These are phyloP conservation scores for Brachionus rotundiformis DNA, from an alignment of 1,140 invertebrate species.

Conservation along the genomic window DNA sequence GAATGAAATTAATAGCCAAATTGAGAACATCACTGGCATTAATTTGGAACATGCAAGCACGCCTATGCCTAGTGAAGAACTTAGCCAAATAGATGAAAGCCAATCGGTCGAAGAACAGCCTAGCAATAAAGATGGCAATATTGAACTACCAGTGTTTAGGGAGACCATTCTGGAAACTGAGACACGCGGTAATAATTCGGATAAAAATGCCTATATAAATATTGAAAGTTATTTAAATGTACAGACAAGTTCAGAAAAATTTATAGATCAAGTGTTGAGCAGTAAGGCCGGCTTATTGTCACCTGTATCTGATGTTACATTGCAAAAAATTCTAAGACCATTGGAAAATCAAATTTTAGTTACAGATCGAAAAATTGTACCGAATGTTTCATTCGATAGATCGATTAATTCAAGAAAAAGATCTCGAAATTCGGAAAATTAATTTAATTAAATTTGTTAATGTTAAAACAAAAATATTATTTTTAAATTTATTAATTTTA, in stretches of 20 bases:
- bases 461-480: too few species aligned
- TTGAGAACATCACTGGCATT: not conserved
- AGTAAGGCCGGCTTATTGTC: not conserved
- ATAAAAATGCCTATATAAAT: conserved; percentile 24
- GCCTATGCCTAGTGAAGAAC: not conserved
- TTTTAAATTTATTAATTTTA: too few species aligned
- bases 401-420: not conserved
- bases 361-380: conserved; percentile 21
- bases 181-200: not conserved
- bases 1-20: not conserved
- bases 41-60: not conserved
- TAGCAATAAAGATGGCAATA: not conserved
- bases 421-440: not conserved
- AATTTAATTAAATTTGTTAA: too few species aligned
- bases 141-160: not conserved
- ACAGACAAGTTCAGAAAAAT: conserved; percentile 25
- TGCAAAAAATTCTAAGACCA: not conserved
- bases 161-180: not conserved
- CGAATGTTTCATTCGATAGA: conserved; percentile 1
- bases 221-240: conserved; percentile 23
- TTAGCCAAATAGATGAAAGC: not conserved
- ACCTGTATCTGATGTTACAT: not conserved
- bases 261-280: not conserved
- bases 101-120: not conserved
- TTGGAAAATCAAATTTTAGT: conserved; percentile 25